A percentile compares a stretch with the other conserved stretches of the same genome.
Evolutionary conservation across 2,797 vertebrate genomes (phyloP).

Genomic region (Brachyrhaphis roseni): DNA sequence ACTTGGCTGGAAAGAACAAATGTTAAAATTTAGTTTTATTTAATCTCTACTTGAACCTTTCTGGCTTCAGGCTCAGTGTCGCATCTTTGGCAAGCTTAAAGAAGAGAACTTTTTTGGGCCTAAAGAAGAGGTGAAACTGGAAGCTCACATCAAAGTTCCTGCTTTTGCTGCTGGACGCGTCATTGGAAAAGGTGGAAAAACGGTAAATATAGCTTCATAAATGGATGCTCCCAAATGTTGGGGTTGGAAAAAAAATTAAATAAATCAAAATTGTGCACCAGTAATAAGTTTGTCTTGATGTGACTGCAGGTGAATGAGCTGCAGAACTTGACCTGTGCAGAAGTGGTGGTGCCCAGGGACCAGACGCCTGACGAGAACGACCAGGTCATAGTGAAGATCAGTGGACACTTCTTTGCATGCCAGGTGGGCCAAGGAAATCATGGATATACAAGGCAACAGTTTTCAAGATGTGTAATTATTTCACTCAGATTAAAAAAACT

Average conservation of each 20-base stretch:
- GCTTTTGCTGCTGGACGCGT: constrained; percentile 97
- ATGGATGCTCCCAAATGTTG: not conserved
- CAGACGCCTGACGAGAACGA: constrained; percentile 98
- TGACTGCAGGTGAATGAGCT: constrained; percentile 93
- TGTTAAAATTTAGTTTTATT: constrained; percentile 1
- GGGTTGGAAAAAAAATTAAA: not conserved
- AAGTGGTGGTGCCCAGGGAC: constrained; percentile 98
- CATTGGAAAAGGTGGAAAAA: constrained; percentile 99
- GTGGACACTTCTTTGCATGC: constrained; percentile 98
- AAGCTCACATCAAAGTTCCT: constrained; percentile 98
- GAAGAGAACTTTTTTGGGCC: constrained; percentile 99
- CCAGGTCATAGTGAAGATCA: constrained; percentile 98
- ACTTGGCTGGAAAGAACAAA: not conserved
- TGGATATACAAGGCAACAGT: not conserved
- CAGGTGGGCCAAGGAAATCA: constrained; percentile 83
- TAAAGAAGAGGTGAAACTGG: constrained; percentile 98
- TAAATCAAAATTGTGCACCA: not conserved
- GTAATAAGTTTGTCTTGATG: not conserved
- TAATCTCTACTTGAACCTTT: constrained; percentile 17
- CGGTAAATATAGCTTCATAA: constrained; percentile 77
- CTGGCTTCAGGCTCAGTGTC: constrained; percentile 90
- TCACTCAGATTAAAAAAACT: not conserved
- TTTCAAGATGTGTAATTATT: not conserved
- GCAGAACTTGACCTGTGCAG: constrained; percentile 97
- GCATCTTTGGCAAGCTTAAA: constrained; percentile 98